Base-by-base conservation (phyloP, 2,113 vertebrate genomes). In the Daphoenositta chrysoptera region DNA sequence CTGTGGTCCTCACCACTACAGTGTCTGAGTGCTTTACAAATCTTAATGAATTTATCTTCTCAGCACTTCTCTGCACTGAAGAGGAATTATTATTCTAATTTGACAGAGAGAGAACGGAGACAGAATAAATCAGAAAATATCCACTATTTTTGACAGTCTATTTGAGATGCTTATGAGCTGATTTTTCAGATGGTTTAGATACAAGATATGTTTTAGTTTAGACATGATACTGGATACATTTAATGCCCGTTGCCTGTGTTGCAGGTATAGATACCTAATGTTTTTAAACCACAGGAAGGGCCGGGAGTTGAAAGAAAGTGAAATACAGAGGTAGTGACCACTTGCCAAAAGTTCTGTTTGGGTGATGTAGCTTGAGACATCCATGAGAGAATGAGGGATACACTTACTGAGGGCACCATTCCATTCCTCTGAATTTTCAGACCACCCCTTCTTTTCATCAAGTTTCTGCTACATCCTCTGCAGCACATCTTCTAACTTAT, bases 11-110 rank as follows among this genome's bases (percentile, higher is more conserved):
- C 17, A 72, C 83, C 83, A 72, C 75, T 65, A 40, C 12, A 40
- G 31, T 23, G 44, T 35, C 48, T 76, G 71, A 80, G 71, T 61
- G 54, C 63, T 76, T 89, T 80, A 80, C 3, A 21, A 83, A 83
- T 92, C 80, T 77, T 88, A 88, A 92, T 90, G 30, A 88, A 89
- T 89, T 94, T 95, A 76, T 94, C 83, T 92, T 86, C 50, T 30
- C 23, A 61, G 63, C 53, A 85, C 35, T 93, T 78, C 78, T 54
- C 30, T 79, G 51, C 44, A n/a, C 56, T 87, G 94, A 85, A 95
- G 78, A 92, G 26, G 30, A 88, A 81, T 87, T 94, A 58, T 94
- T 90, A 94, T 82, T 93, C 57, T 75, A 92, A 85, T 85, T 87
- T 71, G 70, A 71, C 65, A 64, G 88, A 63, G 31, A 60, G 40